Conservation (phyloP, 2,113 vertebrate genomes). For the Carassius carassius region DNA sequence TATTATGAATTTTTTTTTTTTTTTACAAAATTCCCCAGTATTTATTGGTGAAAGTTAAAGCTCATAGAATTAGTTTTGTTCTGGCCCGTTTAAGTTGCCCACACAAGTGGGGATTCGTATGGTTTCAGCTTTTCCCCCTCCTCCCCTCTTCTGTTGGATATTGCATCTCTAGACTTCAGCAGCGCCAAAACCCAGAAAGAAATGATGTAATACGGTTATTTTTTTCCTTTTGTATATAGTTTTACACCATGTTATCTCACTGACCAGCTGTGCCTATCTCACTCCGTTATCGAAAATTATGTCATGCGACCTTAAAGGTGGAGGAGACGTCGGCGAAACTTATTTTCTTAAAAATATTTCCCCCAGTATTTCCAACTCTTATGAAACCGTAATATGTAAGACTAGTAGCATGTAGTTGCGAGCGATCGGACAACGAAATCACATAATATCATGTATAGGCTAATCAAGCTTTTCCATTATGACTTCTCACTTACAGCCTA, state of each 20-base stretch:
- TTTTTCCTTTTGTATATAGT: too few relatives aligned
- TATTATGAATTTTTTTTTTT: background rate
- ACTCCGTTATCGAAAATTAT: background rate
- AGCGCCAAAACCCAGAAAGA: background rate
- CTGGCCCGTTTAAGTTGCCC: slow-evolving; percentile 34
- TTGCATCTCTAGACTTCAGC: slow-evolving; percentile 12
- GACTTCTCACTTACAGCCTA: background rate
- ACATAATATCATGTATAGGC: background rate
- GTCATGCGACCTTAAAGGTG: background rate
- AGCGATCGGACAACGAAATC: background rate
- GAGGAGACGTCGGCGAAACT: background rate
- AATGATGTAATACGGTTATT: background rate
- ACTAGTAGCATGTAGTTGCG: background rate
- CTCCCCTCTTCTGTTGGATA: slow-evolving; percentile 6
- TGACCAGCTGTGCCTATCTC: background rate
- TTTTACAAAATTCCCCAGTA: background rate
- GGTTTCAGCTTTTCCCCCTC: background rate
- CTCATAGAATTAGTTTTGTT: slow-evolving; percentile 1
- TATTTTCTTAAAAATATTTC: background rate
- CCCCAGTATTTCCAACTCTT: background rate
- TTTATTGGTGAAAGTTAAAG: background rate
- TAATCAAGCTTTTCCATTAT: slow-evolving; percentile 9
- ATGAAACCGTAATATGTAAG: background rate
- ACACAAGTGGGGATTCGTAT: slow-evolving; percentile 26
- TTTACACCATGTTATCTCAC: background rate